Evolutionary conservation across 1,140 invertebrate species (phyloP).

Genomic region (Trichonephila clavata): DNA sequence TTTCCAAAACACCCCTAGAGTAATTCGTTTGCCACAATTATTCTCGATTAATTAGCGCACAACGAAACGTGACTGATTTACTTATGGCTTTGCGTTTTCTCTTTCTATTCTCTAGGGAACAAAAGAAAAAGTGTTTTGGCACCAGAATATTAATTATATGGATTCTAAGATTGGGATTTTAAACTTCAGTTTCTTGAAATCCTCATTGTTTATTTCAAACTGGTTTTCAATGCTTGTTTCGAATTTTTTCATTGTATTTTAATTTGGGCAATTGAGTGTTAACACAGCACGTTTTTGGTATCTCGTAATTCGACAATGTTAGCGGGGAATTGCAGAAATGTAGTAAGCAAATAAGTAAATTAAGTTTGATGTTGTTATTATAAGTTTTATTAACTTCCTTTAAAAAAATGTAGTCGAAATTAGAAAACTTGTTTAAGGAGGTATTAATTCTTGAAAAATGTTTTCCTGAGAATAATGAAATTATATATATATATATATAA

Average conservation of each 20-base stretch:
- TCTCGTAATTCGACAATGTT: no score
- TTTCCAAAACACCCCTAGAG: neutral
- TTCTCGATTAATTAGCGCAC: constrained; percentile 31
- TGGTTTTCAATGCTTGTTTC: neutral
- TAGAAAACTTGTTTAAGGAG: no score
- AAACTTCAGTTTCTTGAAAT: neutral
- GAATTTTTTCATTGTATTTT: neutral
- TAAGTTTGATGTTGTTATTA: no score
- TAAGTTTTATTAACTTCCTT: no score
- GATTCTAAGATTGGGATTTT: neutral
- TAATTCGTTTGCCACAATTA: constrained; percentile 24
- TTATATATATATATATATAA: no score
- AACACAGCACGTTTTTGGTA: no score
- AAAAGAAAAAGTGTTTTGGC: neutral
- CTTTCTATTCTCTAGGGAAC: constrained; percentile 35
- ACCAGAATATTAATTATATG: neutral
- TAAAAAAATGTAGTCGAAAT: no score
- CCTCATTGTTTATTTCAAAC: neutral
- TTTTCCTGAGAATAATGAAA: no score
- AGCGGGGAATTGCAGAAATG: no score
- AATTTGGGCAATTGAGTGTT: neutral
- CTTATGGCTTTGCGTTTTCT: neutral
- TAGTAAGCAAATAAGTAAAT: no score
- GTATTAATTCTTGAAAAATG: no score
- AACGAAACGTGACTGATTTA: constrained; percentile 42